Percentiles rank a stretch among this genome's conserved stretches.
phyloP scores from a whole-genome alignment of 2,113 vertebrate genomes.

The Percina caprodes region DNA sequence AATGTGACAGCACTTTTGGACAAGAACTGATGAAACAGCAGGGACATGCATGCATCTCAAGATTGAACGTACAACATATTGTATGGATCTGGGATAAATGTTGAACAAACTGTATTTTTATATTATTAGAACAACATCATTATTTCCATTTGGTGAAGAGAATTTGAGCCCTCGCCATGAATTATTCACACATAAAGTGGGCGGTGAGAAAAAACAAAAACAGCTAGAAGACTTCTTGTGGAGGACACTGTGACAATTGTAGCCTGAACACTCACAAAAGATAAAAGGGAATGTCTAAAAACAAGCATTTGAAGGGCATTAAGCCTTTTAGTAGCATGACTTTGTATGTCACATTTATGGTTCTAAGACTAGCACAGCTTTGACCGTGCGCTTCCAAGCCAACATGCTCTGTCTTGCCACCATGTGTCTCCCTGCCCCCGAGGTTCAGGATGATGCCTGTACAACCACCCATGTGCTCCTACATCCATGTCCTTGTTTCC shows the following conservation, averaged over 20 bases:
- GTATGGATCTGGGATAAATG: constrained; percentile 1
- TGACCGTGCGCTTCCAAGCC: constrained; percentile 5
- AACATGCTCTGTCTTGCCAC: constrained; percentile 58
- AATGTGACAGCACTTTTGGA: constrained; percentile 45
- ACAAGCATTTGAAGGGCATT: constrained; percentile 10
- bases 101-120: background rate
- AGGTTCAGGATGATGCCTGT: constrained; percentile 37
- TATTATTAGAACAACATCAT: background rate
- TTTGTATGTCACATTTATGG: constrained; percentile 1
- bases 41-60: background rate
- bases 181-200: constrained; percentile 26
- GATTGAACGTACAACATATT: background rate
- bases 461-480: constrained; percentile 40
- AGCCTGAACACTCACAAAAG: constrained; percentile 7
- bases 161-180: background rate
- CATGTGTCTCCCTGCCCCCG: constrained; percentile 57
- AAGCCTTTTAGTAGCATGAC: background rate
- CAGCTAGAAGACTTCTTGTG: constrained; percentile 31
- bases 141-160: background rate
- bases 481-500: constrained; percentile 54
- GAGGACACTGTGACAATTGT: constrained; percentile 2
- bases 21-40: constrained; percentile 30
- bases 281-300: constrained; percentile 15
- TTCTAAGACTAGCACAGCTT: constrained; percentile 9
- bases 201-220: constrained; percentile 25